These are phyloP conservation scores for Chymomyza procnemis DNA, from an alignment of 2,888 invertebrate genomes.

Conservation along the genomic window DNA sequence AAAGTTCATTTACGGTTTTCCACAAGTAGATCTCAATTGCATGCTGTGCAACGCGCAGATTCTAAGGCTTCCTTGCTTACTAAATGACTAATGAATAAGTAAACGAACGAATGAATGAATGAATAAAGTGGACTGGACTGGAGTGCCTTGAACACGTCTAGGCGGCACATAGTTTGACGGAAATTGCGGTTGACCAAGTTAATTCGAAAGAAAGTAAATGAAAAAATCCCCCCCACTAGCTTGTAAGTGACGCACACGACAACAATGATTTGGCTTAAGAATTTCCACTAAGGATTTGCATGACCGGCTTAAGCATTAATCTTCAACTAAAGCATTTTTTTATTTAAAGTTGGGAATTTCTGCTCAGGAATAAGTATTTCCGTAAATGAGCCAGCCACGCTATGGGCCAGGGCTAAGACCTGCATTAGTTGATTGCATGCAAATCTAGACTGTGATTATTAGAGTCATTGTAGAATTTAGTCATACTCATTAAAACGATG, in stretches of 20 bases:
- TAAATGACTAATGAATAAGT: not conserved
- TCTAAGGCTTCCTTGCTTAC: not conserved
- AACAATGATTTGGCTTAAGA: not conserved
- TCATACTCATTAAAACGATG: too few relatives aligned
- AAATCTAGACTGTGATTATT: too few relatives aligned
- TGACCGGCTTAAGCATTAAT: not conserved
- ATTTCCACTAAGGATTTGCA: not conserved
- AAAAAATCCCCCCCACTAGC: not conserved
- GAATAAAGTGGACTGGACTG: too few relatives aligned
- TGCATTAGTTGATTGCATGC: not conserved
- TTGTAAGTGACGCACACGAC: not conserved
- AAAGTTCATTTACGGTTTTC: slow-evolving; percentile 1
- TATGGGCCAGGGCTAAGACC: not conserved
- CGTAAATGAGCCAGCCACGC: not conserved
- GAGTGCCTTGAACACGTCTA: not conserved
- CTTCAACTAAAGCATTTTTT: not conserved
- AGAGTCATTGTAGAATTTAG: too few relatives aligned
- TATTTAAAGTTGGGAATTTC: not conserved
- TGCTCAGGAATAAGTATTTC: not conserved
- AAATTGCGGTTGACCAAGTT: not conserved
- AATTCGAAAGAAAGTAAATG: not conserved
- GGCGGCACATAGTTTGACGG: not conserved
- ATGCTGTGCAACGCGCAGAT: slow-evolving; percentile 1
- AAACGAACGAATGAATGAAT: not conserved
- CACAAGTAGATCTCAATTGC: not conserved